Conservation (phyloP, 1,140 invertebrate species). For the Pachypeltis micranthus region DNA sequence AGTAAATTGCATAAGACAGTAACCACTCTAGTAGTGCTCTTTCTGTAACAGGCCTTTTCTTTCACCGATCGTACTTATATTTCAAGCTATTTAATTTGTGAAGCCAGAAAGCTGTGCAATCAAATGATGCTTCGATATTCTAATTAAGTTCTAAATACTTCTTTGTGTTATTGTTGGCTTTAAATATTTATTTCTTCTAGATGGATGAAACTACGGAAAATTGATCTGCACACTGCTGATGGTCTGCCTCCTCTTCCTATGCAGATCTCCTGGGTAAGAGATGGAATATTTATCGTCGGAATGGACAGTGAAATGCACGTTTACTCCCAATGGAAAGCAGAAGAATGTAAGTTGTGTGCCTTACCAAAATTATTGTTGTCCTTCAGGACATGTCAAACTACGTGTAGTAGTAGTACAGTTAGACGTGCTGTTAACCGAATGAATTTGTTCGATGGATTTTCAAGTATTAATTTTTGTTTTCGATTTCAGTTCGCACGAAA, state of each 20-base stretch:
- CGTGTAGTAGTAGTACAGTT: background rate
- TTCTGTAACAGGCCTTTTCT: too few relatives aligned
- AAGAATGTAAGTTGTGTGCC: conserved; percentile 34
- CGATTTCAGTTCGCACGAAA: conserved; percentile 20
- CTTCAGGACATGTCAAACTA: background rate
- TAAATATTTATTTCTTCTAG: conserved; percentile 30
- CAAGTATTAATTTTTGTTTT: background rate
- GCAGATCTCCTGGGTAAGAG: conserved; percentile 96
- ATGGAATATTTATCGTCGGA: conserved; percentile 93
- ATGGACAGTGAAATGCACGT: conserved; percentile 99
- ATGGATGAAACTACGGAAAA: conserved; percentile 91
- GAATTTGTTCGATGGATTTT: background rate
- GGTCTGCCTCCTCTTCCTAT: conserved; percentile 91
- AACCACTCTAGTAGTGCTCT: too few relatives aligned
- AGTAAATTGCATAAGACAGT: too few relatives aligned
- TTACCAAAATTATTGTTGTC: background rate
- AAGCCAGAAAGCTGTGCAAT: too few relatives aligned
- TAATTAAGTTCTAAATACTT: too few relatives aligned
- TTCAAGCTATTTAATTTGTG: too few relatives aligned
- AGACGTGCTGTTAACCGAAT: background rate
- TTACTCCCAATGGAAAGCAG: conserved; percentile 93
- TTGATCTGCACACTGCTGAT: conserved; percentile 86
- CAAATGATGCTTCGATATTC: too few relatives aligned
- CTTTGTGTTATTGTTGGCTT: too few relatives aligned
- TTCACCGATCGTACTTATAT: too few relatives aligned